phyloP scores from a whole-genome alignment of 2,888 invertebrate genomes.

The Agrotis exclamationis region DNA sequence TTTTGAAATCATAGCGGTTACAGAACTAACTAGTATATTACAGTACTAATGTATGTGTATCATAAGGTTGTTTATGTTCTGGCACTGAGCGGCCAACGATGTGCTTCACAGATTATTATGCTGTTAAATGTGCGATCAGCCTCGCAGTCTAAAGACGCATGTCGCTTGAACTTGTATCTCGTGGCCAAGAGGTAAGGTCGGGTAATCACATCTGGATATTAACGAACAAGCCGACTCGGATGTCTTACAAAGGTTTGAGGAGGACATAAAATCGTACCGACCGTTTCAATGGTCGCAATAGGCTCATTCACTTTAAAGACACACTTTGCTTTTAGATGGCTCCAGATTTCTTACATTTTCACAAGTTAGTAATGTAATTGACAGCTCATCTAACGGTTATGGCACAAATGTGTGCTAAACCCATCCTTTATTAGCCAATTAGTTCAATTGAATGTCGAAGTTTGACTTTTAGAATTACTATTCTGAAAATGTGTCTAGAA shows the following conservation, averaged over 20 bases:
- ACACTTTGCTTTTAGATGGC: slow-evolving; percentile 38
- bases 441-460: slow-evolving; percentile 1
- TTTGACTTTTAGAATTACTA: not conserved
- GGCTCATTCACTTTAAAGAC: slow-evolving; percentile 53
- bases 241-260: slow-evolving; percentile 51
- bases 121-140: too few relatives aligned
- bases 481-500: not conserved
- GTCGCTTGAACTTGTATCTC: not conserved
- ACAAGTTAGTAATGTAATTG: slow-evolving; percentile 47
- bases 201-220: slow-evolving; percentile 55
- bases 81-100: too few relatives aligned
- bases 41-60: too few relatives aligned
- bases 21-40: too few relatives aligned
- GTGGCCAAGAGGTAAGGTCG: slow-evolving; percentile 21
- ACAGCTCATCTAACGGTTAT: slow-evolving; percentile 40
- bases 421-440: not conserved
- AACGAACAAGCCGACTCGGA: slow-evolving; percentile 49
- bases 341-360: slow-evolving; percentile 43
- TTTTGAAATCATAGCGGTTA: too few relatives aligned
- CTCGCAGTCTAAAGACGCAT: too few relatives aligned
- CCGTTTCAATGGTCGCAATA: slow-evolving; percentile 36
- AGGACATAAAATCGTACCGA: slow-evolving; percentile 47
- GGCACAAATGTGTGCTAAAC: slow-evolving; percentile 12
- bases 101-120: too few relatives aligned
- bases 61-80: too few relatives aligned